Evolutionary conservation across 2,888 invertebrate species (phyloP).

Genomic region (Lordiphosa andalusiaca): DNA sequence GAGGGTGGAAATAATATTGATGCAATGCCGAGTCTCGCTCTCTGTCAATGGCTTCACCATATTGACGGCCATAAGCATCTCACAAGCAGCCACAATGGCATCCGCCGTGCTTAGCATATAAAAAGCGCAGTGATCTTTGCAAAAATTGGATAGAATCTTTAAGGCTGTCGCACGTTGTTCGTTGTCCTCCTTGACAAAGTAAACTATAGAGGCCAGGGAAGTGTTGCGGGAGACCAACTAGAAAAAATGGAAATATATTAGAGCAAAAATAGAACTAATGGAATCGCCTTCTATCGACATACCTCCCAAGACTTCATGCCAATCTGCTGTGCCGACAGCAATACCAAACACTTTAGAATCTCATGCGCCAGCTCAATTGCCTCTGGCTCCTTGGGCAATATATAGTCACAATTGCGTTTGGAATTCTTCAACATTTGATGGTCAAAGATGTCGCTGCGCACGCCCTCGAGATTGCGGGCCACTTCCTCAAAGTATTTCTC

Average conservation of each 20-base stretch:
- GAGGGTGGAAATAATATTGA: slow-evolving; percentile 78
- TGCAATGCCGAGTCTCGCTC: slow-evolving; percentile 77
- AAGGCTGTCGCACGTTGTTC: slow-evolving; percentile 73
- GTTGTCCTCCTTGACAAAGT: slow-evolving; percentile 74
- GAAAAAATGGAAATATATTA: background rate
- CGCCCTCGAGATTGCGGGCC: slow-evolving; percentile 78
- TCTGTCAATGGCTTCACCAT: slow-evolving; percentile 70
- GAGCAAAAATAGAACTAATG: background rate
- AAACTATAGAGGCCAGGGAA: slow-evolving; percentile 76
- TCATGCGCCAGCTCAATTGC: slow-evolving; percentile 74
- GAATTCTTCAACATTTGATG: slow-evolving; percentile 75
- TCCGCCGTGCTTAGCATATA: slow-evolving; percentile 75
- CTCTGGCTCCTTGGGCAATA: slow-evolving; percentile 70
- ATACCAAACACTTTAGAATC: slow-evolving; percentile 76
- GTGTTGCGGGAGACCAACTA: slow-evolving; percentile 50
- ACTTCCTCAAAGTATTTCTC: slow-evolving; percentile 80
- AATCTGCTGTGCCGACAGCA: slow-evolving; percentile 73
- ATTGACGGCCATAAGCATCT: slow-evolving; percentile 72
- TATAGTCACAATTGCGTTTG: slow-evolving; percentile 67
- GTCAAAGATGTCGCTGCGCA: slow-evolving; percentile 79
- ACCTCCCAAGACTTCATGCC: slow-evolving; percentile 72
- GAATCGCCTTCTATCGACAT: background rate
- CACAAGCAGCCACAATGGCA: slow-evolving; percentile 78
- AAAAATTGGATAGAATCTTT: slow-evolving; percentile 79
- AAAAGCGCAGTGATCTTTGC: slow-evolving; percentile 73